These are phyloP conservation scores for Chrysogorgia sp. DNA, from an alignment of 92 coral and sea anemone species.

Conservation along the genomic window DNA sequence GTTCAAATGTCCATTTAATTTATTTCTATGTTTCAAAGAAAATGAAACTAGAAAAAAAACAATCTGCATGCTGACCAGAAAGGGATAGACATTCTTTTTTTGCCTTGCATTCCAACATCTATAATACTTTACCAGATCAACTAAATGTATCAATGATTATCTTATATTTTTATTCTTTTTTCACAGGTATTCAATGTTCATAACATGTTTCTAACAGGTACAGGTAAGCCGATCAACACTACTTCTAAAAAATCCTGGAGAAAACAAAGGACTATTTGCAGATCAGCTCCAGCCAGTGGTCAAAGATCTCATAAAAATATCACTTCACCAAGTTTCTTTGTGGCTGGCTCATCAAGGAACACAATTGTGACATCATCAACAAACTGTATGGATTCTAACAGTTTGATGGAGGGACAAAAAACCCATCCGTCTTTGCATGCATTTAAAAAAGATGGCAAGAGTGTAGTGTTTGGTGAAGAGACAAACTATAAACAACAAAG, in stretches of 20 bases:
- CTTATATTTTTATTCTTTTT: neutral
- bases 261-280: constrained; percentile 5
- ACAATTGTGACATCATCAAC: neutral
- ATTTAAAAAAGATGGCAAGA: neutral
- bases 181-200: neutral
- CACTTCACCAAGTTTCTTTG: neutral
- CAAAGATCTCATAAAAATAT: neutral
- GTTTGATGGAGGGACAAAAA: neutral
- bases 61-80: no score
- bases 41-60: no score
- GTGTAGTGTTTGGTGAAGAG: neutral
- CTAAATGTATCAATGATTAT: neutral
- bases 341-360: neutral
- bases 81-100: no score
- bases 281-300: constrained; percentile 25
- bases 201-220: constrained; percentile 25
- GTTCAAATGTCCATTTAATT: no score
- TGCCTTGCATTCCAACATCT: neutral
- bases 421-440: neutral
- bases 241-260: constrained; percentile 13
- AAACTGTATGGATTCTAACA: neutral
- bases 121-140: neutral
- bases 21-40: no score
- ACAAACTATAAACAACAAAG: neutral
- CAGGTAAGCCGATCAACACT: constrained; percentile 31